A percentile compares a stretch with the other conserved stretches of the same genome.
Conservation (phyloP, 2,888 invertebrate genomes). For the Mimumesa dahlbomi region DNA sequence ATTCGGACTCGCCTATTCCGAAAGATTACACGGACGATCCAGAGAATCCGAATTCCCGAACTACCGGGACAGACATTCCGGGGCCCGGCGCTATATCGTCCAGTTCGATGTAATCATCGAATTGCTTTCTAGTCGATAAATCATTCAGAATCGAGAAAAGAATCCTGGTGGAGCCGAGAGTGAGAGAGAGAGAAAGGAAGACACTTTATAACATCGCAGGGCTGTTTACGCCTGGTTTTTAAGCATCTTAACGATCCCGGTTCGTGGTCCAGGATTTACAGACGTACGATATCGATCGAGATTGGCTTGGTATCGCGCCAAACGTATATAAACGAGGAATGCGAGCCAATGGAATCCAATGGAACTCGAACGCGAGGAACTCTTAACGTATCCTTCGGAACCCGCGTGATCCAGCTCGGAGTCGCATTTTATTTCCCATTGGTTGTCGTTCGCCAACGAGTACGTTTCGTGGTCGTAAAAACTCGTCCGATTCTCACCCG, state of each 20-base stretch:
- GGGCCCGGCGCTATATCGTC: neutral
- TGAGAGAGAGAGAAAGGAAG: neutral
- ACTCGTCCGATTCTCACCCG: constrained; percentile 46
- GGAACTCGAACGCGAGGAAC: constrained; percentile 18
- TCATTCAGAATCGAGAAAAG: neutral
- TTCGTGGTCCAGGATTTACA: constrained; percentile 68
- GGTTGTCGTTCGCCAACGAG: constrained; percentile 8
- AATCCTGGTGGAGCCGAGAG: neutral
- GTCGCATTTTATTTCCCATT: constrained; percentile 35
- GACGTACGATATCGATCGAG: constrained; percentile 67
- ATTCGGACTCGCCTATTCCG: neutral
- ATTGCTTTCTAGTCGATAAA: constrained; percentile 3
- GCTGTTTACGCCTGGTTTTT: constrained; percentile 62
- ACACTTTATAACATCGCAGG: constrained; percentile 10
- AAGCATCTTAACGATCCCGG: constrained; percentile 61
- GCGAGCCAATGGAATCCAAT: constrained; percentile 35
- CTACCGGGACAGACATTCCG: neutral
- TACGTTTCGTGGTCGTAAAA: constrained; percentile 40
- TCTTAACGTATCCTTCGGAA: neutral
- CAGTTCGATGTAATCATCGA: neutral
- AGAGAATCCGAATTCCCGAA: constrained; percentile 10
- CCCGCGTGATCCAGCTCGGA: constrained; percentile 21
- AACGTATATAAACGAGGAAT: constrained; percentile 39
- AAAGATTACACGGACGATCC: neutral
- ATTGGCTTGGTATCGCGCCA: constrained; percentile 16